phyloP scores from a whole-genome alignment of 2,888 invertebrate species.

The Hirtodrosophila duncani region DNA sequence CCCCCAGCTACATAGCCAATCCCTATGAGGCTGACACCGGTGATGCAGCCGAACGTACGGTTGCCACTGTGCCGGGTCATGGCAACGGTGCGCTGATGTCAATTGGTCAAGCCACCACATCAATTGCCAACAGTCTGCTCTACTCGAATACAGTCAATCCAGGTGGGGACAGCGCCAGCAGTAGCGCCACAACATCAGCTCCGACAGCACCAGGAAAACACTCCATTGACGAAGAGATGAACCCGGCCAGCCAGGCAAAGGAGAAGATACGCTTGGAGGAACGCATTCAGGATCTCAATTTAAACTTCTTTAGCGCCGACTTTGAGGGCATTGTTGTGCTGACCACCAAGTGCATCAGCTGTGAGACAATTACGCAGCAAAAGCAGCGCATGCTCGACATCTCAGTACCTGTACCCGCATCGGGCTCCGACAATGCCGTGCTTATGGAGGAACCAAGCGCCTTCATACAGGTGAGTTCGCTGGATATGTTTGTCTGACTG shows the following conservation, averaged over 20 bases:
- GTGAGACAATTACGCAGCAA: slow-evolving; percentile 91
- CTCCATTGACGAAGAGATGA: slow-evolving; percentile 55
- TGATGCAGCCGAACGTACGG: slow-evolving; percentile 46
- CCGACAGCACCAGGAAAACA: slow-evolving; percentile 38
- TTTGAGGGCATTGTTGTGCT: slow-evolving; percentile 92
- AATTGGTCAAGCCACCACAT: slow-evolving; percentile 58
- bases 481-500: too few relatives aligned
- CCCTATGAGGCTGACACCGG: slow-evolving; percentile 67
- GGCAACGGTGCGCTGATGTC: slow-evolving; percentile 46
- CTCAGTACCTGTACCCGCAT: slow-evolving; percentile 88
- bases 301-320: slow-evolving; percentile 88
- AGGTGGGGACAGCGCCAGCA: slow-evolving; percentile 47
- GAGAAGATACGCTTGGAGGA: slow-evolving; percentile 79
- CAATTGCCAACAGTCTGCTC: slow-evolving; percentile 73
- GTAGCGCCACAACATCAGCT: slow-evolving; percentile 24
- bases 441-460: slow-evolving; percentile 77
- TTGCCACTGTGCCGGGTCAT: slow-evolving; percentile 31
- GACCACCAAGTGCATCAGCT: slow-evolving; percentile 92
- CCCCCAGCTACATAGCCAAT: slow-evolving; percentile 73
- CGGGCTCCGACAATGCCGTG: slow-evolving; percentile 80
- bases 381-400: slow-evolving; percentile 94
- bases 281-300: slow-evolving; percentile 79
- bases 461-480: slow-evolving; percentile 75
- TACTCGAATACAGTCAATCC: slow-evolving; percentile 74
- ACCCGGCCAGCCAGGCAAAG: slow-evolving; percentile 66